Evolutionary conservation across 2,113 vertebrate species (phyloP).

Genomic region (Cygnus atratus): DNA sequence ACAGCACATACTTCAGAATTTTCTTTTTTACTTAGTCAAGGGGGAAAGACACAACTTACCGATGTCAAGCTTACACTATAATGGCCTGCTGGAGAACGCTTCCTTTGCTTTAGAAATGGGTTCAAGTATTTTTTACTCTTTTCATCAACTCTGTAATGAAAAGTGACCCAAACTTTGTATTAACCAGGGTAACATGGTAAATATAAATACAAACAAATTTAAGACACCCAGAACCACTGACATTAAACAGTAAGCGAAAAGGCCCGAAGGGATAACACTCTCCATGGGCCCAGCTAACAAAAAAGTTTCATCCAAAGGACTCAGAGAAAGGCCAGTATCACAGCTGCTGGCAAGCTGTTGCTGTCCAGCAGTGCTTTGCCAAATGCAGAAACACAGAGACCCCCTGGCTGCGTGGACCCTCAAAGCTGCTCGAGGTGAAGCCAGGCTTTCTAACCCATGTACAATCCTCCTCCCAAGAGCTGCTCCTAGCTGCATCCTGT

Average conservation of each 20-base stretch:
- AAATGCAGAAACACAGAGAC: neutral
- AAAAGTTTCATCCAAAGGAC: neutral
- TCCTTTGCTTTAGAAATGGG: conserved; percentile 66
- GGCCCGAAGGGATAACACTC: neutral
- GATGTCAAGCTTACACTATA: conserved; percentile 62
- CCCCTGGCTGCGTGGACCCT: neutral
- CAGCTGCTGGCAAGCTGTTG: neutral
- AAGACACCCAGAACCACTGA: neutral
- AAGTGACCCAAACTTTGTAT: neutral
- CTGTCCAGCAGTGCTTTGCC: neutral
- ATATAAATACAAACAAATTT: neutral
- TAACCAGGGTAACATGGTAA: rapidly evolving
- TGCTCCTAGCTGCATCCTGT: neutral
- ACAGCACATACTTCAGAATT: neutral
- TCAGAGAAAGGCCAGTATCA: neutral
- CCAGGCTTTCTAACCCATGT: rapidly evolving
- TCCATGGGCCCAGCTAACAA: neutral
- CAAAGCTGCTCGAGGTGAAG: neutral
- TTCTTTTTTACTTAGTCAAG: neutral
- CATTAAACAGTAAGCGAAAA: neutral
- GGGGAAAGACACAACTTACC: conserved; percentile 60
- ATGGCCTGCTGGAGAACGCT: conserved; percentile 58
- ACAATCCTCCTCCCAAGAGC: neutral
- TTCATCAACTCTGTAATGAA: conserved; percentile 76
- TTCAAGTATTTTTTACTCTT: conserved; percentile 76